Base-by-base conservation (phyloP, 2,888 invertebrate genomes). In the Pristionchus maxplancki region DNA sequence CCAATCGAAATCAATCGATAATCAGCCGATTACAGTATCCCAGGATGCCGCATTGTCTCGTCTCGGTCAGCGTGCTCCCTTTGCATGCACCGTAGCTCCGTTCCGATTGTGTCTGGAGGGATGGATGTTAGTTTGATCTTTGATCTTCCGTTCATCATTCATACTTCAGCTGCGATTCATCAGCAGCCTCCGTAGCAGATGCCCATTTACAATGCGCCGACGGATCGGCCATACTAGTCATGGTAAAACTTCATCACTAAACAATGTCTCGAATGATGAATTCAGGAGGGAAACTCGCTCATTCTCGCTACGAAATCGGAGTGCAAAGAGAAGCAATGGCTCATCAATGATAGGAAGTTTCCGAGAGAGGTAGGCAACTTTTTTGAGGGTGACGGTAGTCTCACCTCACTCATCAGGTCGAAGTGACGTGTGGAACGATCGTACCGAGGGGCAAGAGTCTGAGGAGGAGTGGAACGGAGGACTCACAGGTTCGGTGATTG, bases 261-360 rank as follows among this genome's bases (percentile, higher is more conserved):
- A 0, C 37, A 71, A 34, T 71, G 37, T 20, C 37, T 37, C 71
- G 3, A 11, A 71, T 71, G 31, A 24, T 28, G 20, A 28, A 8
- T 71, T 71, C 58, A 85, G 85, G 85, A 40, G 15, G 50, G n/a
- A 44, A 53, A 64, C 17, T 64, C 58, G 13, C 62, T 64, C 37
- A 64, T 85, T 40, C 85, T 85, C 44, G 64, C 28, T 6, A 85
- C 37, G 31, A 62, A 64, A 28, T 37, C 64, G 13, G 40, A 85
- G 50, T 85, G 85, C 64, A 85, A 85, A 34, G 24, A 62, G 15
- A 64, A 85, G n/a, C 31, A 8, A 28, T 85, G 85, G 85, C 28
- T 62, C 17, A 37, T 85, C 24, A 85, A 85, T 20, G 64, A 64
- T 2, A 37, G n/a, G 50, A 37, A 40, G 4, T 64, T 85, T 24